Base-by-base conservation (phyloP, 2,888 invertebrate genomes). In the Epiblema foenella region DNA sequence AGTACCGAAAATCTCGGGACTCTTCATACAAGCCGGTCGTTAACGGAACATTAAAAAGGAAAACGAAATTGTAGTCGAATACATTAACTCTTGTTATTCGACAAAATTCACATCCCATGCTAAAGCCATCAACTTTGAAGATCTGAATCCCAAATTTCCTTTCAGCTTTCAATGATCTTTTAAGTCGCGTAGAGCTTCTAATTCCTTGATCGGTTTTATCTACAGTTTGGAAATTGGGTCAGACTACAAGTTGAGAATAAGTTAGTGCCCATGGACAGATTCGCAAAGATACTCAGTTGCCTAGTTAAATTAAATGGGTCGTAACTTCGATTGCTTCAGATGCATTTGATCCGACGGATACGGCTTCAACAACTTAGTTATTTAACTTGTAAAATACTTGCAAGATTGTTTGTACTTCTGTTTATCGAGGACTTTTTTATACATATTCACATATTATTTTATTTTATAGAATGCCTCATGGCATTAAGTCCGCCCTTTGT, bases 171-270 rank as follows among this genome's bases (percentile, higher is more conserved):
- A 70, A 66, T 59, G 59, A 54, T 59, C 52, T 70, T 65, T 59
- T 65, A 54, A 58, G 65, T 70, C 37, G 29, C 18, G 24, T 42
- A 57, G 37, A 57, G 24, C 57, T 37, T 29, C 18, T 60, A 46
- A 70, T 54, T 64, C 59, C 37, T 12, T 24, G 70, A 70, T 70
- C 46, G 37, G 46, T 29, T 62, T 52, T 67, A 71, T 67, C 66
- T 24, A 60, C 29, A 74, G 74, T 73, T 66, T 65, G 54, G 63
- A 76, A 83, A 81, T 81, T 81, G 76, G 83, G 82, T 82, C 79
- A 78, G 77, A 75, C 76, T 78, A 75, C 72, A 78, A 79, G 77
- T 73, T 73, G 69, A 75, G 76, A 76, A 74, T 75, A 73, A 78
- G 75, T 76, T 78, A 76, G 75, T 79, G 75, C 75, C 64, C 59